Evolutionary conservation across 2,113 vertebrate genomes (phyloP), one percentile per base, ranked within the genome.

Genomic region (Probosciger aterrimus): DNA sequence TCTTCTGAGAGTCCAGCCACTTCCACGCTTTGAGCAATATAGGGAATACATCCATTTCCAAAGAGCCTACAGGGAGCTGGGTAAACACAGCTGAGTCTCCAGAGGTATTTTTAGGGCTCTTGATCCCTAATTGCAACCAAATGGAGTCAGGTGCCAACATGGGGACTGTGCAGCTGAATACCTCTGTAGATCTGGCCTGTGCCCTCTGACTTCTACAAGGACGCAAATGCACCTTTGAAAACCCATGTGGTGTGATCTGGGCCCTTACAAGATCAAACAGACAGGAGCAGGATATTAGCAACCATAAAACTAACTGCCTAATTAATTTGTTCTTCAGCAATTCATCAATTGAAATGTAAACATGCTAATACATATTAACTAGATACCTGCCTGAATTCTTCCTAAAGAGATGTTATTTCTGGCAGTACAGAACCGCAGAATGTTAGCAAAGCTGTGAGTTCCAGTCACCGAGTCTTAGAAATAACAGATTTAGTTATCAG

Each of bases 361-460:
- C 65, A 92, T 31, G 33, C 23, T 69, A 55, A 70, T 76, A 37
- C 87, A 87, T 67, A 90, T 71, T 69, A 87, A 75, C 82, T 95
- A 86, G 95, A 86, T 94, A 95, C 85, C 91, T 96, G 91, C 90
- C 95, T 86, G 2, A 81, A 73, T 93, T 85, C 70, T 92, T 95
- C 84, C 75, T 80, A 74, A 31, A 90, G 62, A 91, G 73, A 65
- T 84, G 55, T 80, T 91, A 73, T 89, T 87, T 94, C 75, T 94
- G 91, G 86, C 82, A 81, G n/a, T 62, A 62, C 14, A 70, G 47
- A 71, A 39, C 41, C 73, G 64, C 46, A 81, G 64, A 82, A 44
- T 49, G 35, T 71, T 82, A 79, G 64, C 59, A 78, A 37, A 91
- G 77, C 87, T 94, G 67, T 0, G 1, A 80, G 63, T 39, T 97